Conservation (phyloP, 2,113 vertebrate species). For the Cololabis saira region DNA sequence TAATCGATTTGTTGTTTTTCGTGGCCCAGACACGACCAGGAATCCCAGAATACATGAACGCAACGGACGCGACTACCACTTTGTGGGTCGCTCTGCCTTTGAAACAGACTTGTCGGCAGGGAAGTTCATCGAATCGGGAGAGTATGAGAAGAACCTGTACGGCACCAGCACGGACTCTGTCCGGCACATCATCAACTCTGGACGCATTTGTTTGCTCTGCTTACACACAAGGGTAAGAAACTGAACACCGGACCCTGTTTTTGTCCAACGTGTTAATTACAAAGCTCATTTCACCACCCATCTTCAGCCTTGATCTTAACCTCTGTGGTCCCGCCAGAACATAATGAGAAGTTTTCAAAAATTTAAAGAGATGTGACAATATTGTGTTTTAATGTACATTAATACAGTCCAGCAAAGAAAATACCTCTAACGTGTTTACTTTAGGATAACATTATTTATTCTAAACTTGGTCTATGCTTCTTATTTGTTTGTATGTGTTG, state of each 20-base stretch:
- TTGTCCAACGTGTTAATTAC: slow-evolving; percentile 16
- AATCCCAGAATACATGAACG: slow-evolving; percentile 87
- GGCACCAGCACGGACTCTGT: slow-evolving; percentile 94
- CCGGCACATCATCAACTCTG: slow-evolving; percentile 91
- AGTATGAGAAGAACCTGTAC: slow-evolving; percentile 95
- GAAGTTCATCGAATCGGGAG: slow-evolving; percentile 94
- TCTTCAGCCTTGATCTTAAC: too few species aligned
- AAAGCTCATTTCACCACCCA: background rate
- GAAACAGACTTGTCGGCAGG: slow-evolving; percentile 87
- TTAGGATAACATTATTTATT: too few species aligned
- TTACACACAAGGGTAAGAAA: slow-evolving; percentile 90
- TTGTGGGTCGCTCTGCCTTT: slow-evolving; percentile 88
- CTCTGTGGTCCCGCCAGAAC: too few species aligned
- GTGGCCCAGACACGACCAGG: slow-evolving; percentile 89
- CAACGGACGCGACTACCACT: slow-evolving; percentile 94
- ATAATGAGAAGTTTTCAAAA: too few species aligned
- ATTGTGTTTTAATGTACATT: too few species aligned
- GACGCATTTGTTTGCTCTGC: slow-evolving; percentile 93
- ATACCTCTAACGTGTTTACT: background rate
- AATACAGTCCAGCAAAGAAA: too few species aligned
- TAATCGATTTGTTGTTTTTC: background rate
- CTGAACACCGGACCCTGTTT: background rate
- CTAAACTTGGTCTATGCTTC: background rate
- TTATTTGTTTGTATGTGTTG: background rate
- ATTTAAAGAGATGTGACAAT: too few species aligned